Base-by-base conservation (phyloP, 1,140 invertebrate genomes). In the Delia radicum region DNA sequence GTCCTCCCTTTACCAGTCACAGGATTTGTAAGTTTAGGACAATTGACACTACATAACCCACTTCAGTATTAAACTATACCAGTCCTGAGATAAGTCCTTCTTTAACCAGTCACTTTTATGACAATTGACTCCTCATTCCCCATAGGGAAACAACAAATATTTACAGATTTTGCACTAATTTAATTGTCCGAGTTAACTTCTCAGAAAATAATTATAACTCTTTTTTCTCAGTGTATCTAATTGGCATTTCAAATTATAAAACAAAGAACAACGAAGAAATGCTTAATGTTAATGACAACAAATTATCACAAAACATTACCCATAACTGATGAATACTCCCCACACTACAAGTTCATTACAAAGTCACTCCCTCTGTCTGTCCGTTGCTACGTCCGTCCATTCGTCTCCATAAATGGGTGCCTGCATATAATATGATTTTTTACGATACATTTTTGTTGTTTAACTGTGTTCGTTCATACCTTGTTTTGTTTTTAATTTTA, bases 251-350 rank as follows among this genome's bases (percentile, higher is more conserved):
- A 69, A 69, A 69, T 69, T 69, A 1, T 24, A 55, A 21, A 18
- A 69, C 13, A 69, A 69, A 24, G n/a, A 69, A 69, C n/a, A n/a
- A n/a, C n/a, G n/a, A 65, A n/a, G 31, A 33, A 33, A 31, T 7
- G 15, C 31, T 33, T 33, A 69, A 69, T 33, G 37, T 37, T 69
- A 69, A 33, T 69, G 37, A 69, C 65, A 33, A 69, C 29, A 69
- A 69, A 69, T 69, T 69, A 69, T 69, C 65, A 33, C 31, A 21
- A 69, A 33, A 33, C n/a, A 69, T 69, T 69, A 33, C 18, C 65
- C 65, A 31, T 69, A 24, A 69, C 65, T 69, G 31, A 69, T 69
- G 65, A 33, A 33, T 37, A 69, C 21, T 55, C 48, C 48, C 65
- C 29, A 33, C 65, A 33, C 18, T 55, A 21, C 48, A 55, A 18